These are phyloP conservation scores for Trogon surrucura DNA, from an alignment of 2,113 vertebrate genomes.

Conservation along the genomic window DNA sequence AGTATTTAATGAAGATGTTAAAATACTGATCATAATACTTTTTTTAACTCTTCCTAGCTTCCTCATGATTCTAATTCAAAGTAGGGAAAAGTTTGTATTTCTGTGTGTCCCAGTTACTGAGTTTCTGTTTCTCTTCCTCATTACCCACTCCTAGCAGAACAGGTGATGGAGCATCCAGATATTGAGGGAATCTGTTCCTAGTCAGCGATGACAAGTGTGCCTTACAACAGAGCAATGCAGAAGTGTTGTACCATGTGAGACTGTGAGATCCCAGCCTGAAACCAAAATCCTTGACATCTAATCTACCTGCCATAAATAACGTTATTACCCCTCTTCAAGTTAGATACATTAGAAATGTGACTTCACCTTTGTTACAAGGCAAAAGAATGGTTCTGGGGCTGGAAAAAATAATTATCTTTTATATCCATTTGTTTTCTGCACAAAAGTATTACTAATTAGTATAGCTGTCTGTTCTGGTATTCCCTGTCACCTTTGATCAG, in stretches of 20 bases:
- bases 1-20: not conserved
- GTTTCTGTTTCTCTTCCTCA: not conserved
- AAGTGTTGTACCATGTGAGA: not conserved
- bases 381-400: not conserved
- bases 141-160: not conserved
- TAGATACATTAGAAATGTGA: not conserved
- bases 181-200: not conserved
- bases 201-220: not conserved
- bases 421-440: not conserved
- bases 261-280: not conserved
- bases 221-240: not conserved
- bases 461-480: not conserved
- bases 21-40: not conserved
- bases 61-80: not conserved
- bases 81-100: not conserved
- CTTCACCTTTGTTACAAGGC: not conserved
- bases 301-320: not conserved
- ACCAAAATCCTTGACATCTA: not conserved
- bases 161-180: not conserved
- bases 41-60: not conserved
- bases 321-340: not conserved
- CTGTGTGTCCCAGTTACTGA: accelerated
- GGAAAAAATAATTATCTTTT: not conserved
- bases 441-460: not conserved
- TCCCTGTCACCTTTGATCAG: not conserved